Conservation (phyloP, 2,113 vertebrate genomes). For the Channa argus region DNA sequence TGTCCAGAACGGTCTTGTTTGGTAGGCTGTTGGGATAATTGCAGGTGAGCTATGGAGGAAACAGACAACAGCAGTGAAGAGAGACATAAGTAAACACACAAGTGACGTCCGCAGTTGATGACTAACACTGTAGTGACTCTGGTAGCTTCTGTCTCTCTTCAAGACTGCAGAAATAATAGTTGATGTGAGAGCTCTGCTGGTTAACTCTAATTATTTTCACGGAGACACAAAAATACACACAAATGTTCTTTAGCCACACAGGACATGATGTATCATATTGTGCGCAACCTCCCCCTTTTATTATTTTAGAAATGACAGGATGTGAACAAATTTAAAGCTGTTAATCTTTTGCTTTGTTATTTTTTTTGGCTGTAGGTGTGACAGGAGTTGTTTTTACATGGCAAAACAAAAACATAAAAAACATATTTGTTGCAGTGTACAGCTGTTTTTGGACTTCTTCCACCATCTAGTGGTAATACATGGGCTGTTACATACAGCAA, state of each 20-base stretch:
- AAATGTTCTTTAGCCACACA: constrained; percentile 18
- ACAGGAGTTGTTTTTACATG: constrained; percentile 11
- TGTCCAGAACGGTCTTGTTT: constrained; percentile 21
- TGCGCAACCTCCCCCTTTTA: background rate
- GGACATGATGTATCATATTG: background rate
- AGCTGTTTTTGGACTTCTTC: constrained; percentile 51
- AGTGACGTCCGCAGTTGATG: constrained; percentile 64
- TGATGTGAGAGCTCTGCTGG: constrained; percentile 1
- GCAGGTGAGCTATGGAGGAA: constrained; percentile 58
- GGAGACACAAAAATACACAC: constrained; percentile 8
- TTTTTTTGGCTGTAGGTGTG: constrained; percentile 25
- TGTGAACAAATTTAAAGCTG: background rate
- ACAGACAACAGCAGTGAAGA: constrained; percentile 42
- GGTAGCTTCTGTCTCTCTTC: constrained; percentile 1
- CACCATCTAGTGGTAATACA: constrained; percentile 81
- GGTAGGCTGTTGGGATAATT: constrained; percentile 51
- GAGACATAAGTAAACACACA: constrained; percentile 56
- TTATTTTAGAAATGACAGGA: background rate
- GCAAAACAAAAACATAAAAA: background rate
- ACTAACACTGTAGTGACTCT: constrained; percentile 64
- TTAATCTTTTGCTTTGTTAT: constrained; percentile 13
- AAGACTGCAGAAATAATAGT: constrained; percentile 14
- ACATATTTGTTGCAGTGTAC: background rate
- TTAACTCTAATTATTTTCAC: constrained; percentile 17
- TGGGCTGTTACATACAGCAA: constrained; percentile 1